Conservation (phyloP, 2,113 vertebrate species). For the Bufo gargarizans region DNA sequence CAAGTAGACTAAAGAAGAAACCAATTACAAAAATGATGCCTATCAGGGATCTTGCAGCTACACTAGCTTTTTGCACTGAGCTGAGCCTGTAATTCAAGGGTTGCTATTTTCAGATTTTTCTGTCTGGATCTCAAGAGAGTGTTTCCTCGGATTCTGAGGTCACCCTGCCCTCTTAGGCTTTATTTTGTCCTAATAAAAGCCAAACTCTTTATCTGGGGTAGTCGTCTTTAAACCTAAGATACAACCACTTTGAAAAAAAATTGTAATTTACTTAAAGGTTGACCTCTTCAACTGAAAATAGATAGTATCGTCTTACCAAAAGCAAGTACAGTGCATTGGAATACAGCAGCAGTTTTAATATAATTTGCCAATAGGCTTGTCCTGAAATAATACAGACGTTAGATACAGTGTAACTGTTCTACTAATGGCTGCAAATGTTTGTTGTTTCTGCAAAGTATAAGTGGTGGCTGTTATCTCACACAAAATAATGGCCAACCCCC, state of each 20-base stretch:
- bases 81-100: background rate
- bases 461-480: too few species aligned
- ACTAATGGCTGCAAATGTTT: too few species aligned
- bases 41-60: background rate
- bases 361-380: background rate
- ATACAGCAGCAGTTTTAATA: too few species aligned
- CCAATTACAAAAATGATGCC: too few species aligned
- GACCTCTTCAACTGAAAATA: background rate
- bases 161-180: background rate
- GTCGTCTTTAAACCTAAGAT: background rate
- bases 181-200: background rate
- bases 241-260: background rate
- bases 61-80: background rate
- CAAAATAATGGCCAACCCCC: too few species aligned
- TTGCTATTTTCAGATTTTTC: background rate
- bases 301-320: background rate
- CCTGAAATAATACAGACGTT: background rate
- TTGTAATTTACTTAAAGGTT: background rate
- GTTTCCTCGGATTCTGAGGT: background rate
- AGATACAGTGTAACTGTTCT: background rate
- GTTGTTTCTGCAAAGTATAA: too few species aligned
- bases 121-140: background rate
- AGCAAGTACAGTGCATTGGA: too few species aligned
- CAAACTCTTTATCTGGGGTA: background rate
- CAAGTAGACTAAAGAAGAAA: too few species aligned